Evolutionary conservation across 2,888 invertebrate genomes (phyloP).

Genomic region (Rhynchonema sp.): DNA sequence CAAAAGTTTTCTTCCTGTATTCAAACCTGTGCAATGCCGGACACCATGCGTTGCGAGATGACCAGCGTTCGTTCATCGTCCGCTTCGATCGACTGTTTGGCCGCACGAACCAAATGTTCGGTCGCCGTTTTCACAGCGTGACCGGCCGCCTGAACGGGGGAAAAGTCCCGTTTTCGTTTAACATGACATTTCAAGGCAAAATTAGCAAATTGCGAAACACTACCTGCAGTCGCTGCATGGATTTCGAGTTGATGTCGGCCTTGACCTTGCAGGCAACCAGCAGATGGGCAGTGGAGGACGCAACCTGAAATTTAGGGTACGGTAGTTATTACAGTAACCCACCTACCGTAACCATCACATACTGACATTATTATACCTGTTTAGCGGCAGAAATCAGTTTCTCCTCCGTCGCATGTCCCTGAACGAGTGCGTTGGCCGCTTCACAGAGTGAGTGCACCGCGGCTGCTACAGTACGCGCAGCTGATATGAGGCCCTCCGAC

Average conservation of each 20-base stretch:
- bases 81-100: slow-evolving; percentile 69
- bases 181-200: background rate
- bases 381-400: slow-evolving; percentile 85
- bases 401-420: slow-evolving; percentile 49
- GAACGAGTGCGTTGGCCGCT: slow-evolving; percentile 82
- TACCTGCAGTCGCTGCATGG: slow-evolving; percentile 67
- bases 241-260: slow-evolving; percentile 82
- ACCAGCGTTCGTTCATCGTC: slow-evolving; percentile 77
- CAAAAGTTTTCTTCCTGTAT: too few relatives aligned
- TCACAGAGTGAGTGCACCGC: slow-evolving; percentile 93
- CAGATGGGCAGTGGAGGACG: slow-evolving; percentile 86
- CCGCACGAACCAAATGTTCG: slow-evolving; percentile 83
- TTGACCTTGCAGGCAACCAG: slow-evolving; percentile 97
- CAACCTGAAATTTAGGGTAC: too few relatives aligned
- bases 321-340: too few relatives aligned
- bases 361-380: slow-evolving; percentile 22
- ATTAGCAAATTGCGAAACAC: slow-evolving; percentile 25
- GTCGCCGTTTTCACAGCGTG: slow-evolving; percentile 93
- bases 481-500: slow-evolving; percentile 29
- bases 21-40: slow-evolving; percentile 71
- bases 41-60: slow-evolving; percentile 77
- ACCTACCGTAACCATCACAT: too few relatives aligned
- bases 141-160: slow-evolving; percentile 64
- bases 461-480: slow-evolving; percentile 77
- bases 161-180: background rate